Evolutionary conservation across 2,888 invertebrate genomes (phyloP), one percentile per base, ranked within the genome.

Genomic region (Lithosia quadra): DNA sequence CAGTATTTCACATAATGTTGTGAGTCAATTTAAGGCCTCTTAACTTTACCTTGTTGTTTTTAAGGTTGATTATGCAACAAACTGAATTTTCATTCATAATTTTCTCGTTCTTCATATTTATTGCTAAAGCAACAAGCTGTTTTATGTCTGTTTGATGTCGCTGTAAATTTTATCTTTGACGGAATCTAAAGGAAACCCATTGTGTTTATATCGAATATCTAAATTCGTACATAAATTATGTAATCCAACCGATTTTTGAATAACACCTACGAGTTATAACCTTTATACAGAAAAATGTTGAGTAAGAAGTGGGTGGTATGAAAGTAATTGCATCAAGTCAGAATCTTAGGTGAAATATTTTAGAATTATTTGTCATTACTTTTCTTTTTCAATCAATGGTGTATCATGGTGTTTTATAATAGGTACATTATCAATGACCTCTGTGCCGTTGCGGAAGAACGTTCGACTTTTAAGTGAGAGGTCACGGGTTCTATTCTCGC

Each of bases 121-220:
- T n/a, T 49, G 49, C 49, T 49, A n/a, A 49, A 49, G 49, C 49
- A 49, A 49, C 49, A 49, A 49, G 49, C 49, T 49, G 49, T 49
- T 49, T 49, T 49, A 49, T 49, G 49, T 49, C 49, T n/a, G 49
- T 49, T 49, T 43, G 60, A 49, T 65, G 57, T 49, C 49, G 49
- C 49, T 49, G 8, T 49, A n/a, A n/a, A 49, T 9, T 49, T 49
- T 49, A 49, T 49, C 49, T 49, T 49, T 49, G n/a, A 49, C 8
- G 49, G 49, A 49, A 49, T 49, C 49, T 49, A n/a, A 49, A n/a
- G 4, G n/a, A 49, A 28, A 72, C 67, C 62, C 63, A 62, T 58
- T 58, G 28, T 68, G n/a, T 49, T 49, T n/a, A 49, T 49, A 7
- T 49, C n/a, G 49, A 18, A 49, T n/a, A n/a, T n/a, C 49, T 49